These are phyloP conservation scores for Lycia hirtaria DNA, from an alignment of 2,888 invertebrate genomes.

Conservation along the genomic window DNA sequence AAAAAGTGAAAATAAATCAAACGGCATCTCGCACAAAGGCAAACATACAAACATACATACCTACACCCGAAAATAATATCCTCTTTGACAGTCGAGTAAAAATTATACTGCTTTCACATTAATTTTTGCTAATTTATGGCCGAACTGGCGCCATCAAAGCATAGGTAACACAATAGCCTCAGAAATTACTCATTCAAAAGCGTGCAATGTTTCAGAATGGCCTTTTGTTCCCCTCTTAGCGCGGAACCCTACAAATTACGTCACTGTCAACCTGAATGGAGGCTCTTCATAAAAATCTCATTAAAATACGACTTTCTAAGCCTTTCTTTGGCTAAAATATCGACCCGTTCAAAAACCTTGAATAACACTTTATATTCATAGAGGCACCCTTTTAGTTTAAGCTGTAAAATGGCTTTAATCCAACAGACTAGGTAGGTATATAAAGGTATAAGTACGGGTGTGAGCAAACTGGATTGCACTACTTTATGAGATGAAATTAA, in stretches of 20 bases:
- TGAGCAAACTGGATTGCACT: neutral
- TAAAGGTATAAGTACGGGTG: too few relatives aligned
- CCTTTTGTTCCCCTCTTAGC: neutral
- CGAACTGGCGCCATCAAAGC: neutral
- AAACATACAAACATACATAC: too few relatives aligned
- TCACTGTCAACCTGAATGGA: slow-evolving; percentile 10
- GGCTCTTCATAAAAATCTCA: slow-evolving; percentile 15
- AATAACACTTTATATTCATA: slow-evolving; percentile 42
- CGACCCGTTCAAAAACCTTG: slow-evolving; percentile 24
- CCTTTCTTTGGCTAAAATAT: slow-evolving; percentile 19
- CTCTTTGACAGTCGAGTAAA: too few relatives aligned
- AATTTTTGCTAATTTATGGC: neutral
- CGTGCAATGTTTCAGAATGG: slow-evolving; percentile 6
- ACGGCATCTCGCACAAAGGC: too few relatives aligned
- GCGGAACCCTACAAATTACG: slow-evolving; percentile 11
- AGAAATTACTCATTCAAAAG: slow-evolving; percentile 8
- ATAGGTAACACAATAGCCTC: neutral
- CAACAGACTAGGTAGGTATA: too few relatives aligned
- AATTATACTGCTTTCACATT: too few relatives aligned
- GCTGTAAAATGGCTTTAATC: slow-evolving; percentile 40
- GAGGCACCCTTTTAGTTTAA: slow-evolving; percentile 39
- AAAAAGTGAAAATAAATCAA: too few relatives aligned
- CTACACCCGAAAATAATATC: too few relatives aligned
- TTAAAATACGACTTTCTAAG: slow-evolving; percentile 18
- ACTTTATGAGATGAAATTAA: neutral